Base-by-base conservation (phyloP, 2,113 vertebrate species). In the Atherinomorus stipes region DNA sequence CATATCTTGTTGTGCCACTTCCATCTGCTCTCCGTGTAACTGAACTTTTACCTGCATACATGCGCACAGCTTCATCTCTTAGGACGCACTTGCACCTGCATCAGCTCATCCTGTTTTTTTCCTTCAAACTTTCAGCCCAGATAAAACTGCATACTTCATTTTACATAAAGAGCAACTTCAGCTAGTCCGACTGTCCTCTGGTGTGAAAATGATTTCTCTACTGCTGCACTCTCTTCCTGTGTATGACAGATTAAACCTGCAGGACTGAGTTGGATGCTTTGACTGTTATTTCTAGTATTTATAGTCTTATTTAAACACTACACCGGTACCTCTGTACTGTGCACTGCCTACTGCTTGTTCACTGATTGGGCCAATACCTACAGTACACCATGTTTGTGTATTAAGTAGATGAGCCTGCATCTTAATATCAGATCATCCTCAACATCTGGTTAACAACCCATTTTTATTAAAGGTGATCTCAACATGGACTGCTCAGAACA, bases 281-380 rank as follows among this genome's bases (percentile, higher is more conserved):
- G 31, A 34, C 15, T 42, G 40, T 47, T 12, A 47, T 7, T 47
- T 47, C 10, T n/a, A 16, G 44, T 45, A 19, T 52, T 56, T 70
- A 11, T 49, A 64, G 60, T 83, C 62, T 71, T 74, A 66, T 42
- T 51, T 18, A 71, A 25, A 50, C 49, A 49, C 28, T 12, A 12
- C 28, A 47, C 49, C 31, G 4, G 40, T 7, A 80, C 21, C 23
- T 21, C 61, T 68, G 34, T 49, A 44, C 61, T 71, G 52, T 70
- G 69, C 76, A 75, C 71, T 74, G 34, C 67, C 31, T 34, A 40
- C 60, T 21, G 34, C 28, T 31, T 63, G 11, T 25, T 52, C 13
- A 23, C 60, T 61, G 21, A 31, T 58, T 15, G 31, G 45, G 2
- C 50, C 42, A 26, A 47, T 45, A 8, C 10, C 42, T 34, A 12